Evolutionary conservation across 2,888 invertebrate species (phyloP).

Genomic region (Tipula vernalis): DNA sequence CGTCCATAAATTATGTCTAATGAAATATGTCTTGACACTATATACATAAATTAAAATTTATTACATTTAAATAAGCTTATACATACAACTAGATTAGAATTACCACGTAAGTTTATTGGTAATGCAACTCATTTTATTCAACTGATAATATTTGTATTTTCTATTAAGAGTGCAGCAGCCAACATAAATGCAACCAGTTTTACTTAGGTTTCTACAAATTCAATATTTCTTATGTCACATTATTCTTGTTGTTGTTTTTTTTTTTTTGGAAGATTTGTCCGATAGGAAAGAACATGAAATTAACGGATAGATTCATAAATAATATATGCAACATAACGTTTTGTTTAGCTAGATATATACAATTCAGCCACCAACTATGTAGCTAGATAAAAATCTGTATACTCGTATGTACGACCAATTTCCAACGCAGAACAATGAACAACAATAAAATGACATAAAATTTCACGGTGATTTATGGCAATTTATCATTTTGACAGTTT

Average conservation of each 20-base stretch:
- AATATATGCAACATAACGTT: not conserved
- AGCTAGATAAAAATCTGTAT: not conserved
- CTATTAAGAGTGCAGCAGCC: not conserved
- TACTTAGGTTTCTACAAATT: not conserved
- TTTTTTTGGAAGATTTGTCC: not conserved
- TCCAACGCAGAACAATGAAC: not conserved
- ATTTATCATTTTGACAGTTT: not conserved
- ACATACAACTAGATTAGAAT: not conserved
- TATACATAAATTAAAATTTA: not conserved
- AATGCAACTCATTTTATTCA: not conserved
- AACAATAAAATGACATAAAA: not conserved
- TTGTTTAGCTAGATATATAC: not conserved
- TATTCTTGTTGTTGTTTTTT: not conserved
- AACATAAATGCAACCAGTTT: slow-evolving; percentile 4
- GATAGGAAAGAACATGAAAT: not conserved
- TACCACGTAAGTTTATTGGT: not conserved
- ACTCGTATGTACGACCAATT: not conserved
- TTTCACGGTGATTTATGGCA: not conserved
- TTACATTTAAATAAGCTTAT: not conserved
- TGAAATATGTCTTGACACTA: not conserved
- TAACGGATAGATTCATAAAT: not conserved
- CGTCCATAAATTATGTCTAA: not conserved
- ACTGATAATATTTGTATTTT: not conserved
- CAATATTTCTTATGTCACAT: not conserved
- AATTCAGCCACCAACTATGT: not conserved